phyloP scores from a whole-genome alignment of 2,888 invertebrate genomes.

The Pediacus dermestoides region DNA sequence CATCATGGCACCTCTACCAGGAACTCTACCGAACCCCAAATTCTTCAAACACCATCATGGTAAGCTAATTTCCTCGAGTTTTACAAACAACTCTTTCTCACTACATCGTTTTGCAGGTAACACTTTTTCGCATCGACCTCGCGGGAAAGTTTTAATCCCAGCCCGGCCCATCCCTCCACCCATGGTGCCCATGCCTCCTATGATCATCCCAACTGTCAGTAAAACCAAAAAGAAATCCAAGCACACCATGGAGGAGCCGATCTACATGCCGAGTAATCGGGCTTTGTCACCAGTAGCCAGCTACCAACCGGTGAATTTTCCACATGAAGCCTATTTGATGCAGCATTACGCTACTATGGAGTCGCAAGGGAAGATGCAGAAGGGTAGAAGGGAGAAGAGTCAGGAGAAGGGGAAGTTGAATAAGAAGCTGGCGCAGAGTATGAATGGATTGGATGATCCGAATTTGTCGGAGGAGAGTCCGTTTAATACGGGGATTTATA shows the following conservation, averaged over 20 bases:
- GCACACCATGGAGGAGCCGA: slow-evolving; percentile 56
- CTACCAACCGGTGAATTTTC: slow-evolving; percentile 57
- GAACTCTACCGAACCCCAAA: slow-evolving; percentile 49
- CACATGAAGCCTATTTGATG: slow-evolving; percentile 58
- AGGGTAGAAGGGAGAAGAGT: slow-evolving; percentile 54
- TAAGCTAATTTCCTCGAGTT: too few species aligned
- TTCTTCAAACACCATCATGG: slow-evolving; percentile 51
- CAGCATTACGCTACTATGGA: slow-evolving; percentile 58
- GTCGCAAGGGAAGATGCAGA: slow-evolving; percentile 38
- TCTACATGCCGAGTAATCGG: slow-evolving; percentile 58
- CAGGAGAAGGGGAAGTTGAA: slow-evolving; percentile 52
- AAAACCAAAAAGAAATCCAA: slow-evolving; percentile 56
- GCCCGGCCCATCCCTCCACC: slow-evolving; percentile 52
- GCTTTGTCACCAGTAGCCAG: slow-evolving; percentile 58
- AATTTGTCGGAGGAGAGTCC: slow-evolving; percentile 55
- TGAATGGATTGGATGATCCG: slow-evolving; percentile 59
- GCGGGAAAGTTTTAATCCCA: slow-evolving; percentile 56
- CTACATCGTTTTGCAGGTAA: slow-evolving; percentile 28
- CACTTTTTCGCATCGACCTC: slow-evolving; percentile 50
- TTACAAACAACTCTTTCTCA: slow-evolving; percentile 2
- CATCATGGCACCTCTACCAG: slow-evolving; percentile 45
- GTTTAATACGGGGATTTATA: slow-evolving; percentile 79
- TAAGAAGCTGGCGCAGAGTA: slow-evolving; percentile 65
- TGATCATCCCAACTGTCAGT: slow-evolving; percentile 54
- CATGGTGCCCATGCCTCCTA: slow-evolving; percentile 41